These are phyloP conservation scores for Sebastes oblongus DNA, from an alignment of 2,797 vertebrate species.

Conservation along the genomic window DNA sequence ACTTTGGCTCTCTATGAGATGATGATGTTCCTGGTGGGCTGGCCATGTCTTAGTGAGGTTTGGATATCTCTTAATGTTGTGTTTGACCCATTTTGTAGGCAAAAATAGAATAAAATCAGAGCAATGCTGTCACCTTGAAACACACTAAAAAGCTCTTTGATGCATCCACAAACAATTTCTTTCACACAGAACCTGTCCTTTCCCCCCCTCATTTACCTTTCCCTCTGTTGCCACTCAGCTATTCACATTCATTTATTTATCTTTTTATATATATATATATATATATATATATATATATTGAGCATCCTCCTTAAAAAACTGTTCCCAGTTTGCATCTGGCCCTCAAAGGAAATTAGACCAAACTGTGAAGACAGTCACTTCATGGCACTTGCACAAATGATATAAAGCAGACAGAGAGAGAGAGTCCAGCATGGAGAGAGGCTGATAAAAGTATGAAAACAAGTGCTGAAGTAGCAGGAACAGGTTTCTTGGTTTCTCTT, in stretches of 20 bases:
- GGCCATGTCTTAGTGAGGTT: neutral
- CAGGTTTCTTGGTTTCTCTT: neutral
- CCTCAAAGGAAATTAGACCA: conserved; percentile 4
- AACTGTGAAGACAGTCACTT: conserved; percentile 1
- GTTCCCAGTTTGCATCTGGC: neutral
- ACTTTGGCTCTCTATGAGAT: neutral
- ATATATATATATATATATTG: neutral
- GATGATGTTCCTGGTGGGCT: neutral
- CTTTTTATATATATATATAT: neutral
- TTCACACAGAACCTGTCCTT: neutral
- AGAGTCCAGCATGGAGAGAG: neutral
- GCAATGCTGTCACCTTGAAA: conserved; percentile 24
- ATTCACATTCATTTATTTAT: neutral
- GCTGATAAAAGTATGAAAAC: conserved; percentile 7
- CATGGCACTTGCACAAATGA: neutral
- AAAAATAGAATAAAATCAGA: conserved; percentile 27
- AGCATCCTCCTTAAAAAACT: neutral
- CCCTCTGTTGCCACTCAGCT: neutral
- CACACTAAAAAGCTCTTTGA: neutral
- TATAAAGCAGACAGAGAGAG: neutral
- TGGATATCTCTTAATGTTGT: neutral
- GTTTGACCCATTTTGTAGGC: conserved; percentile 13
- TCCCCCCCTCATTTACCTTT: neutral
- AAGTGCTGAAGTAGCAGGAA: conserved; percentile 3
- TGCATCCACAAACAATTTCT: neutral